phyloP scores from a whole-genome alignment of 1,140 invertebrate species.

The Zaprionus kolodkinae region DNA sequence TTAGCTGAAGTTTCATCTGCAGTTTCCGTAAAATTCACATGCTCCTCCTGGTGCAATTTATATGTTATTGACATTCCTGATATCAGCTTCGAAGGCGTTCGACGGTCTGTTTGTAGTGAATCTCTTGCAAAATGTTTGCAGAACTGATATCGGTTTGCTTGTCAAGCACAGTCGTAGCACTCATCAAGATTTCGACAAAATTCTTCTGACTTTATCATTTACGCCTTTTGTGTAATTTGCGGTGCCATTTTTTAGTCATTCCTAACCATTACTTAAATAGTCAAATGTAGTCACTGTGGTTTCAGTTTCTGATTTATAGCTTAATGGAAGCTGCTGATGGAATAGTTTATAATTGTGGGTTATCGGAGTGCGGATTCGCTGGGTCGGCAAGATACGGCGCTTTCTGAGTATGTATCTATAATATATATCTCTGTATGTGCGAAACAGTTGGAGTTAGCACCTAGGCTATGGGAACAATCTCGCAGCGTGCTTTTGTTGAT shows the following conservation, averaged over 20 bases:
- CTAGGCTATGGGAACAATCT: too few relatives aligned
- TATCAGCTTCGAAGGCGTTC: neutral
- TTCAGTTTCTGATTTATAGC: too few relatives aligned
- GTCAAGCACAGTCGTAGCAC: too few relatives aligned
- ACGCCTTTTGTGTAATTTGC: neutral
- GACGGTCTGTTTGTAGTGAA: neutral
- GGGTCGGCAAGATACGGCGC: neutral
- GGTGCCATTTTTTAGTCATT: neutral
- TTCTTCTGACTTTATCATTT: neutral
- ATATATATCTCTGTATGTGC: too few relatives aligned
- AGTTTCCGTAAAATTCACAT: neutral
- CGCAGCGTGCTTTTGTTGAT: neutral
- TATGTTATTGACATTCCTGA: conserved; percentile 34
- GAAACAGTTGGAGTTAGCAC: too few relatives aligned
- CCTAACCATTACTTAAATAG: neutral
- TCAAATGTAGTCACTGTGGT: too few relatives aligned
- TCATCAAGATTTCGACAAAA: too few relatives aligned
- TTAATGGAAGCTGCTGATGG: neutral
- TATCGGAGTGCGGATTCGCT: neutral
- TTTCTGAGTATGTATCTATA: too few relatives aligned
- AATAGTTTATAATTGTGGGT: neutral
- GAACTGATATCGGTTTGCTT: neutral
- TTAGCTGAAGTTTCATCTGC: neutral
- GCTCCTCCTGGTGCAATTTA: conserved; percentile 8
- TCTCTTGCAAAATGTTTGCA: neutral